These are phyloP conservation scores for Neogale vison DNA, from an alignment of 2,113 vertebrate genomes.

Conservation along the genomic window DNA sequence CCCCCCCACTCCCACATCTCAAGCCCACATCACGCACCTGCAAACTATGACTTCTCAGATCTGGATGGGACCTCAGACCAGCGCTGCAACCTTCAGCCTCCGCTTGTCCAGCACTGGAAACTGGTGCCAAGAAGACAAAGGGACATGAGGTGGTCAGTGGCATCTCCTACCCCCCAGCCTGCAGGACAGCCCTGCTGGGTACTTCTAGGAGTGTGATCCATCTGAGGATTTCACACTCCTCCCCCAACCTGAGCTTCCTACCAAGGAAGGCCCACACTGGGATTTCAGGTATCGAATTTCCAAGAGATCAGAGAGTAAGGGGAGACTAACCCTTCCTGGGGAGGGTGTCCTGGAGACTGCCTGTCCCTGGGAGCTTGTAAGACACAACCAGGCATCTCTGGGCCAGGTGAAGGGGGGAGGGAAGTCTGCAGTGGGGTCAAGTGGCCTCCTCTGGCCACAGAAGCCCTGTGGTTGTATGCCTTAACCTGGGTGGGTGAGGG, in stretches of 20 bases:
- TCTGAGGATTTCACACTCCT: background rate
- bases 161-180: background rate
- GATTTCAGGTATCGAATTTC: background rate
- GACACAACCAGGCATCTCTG: background rate
- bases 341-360: background rate
- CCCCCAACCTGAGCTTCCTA: background rate
- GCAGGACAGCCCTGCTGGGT: background rate
- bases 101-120: background rate
- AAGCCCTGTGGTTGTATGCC: background rate
- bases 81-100: background rate
- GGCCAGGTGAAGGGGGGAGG: background rate
- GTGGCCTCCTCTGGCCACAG: background rate
- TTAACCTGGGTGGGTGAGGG: background rate
- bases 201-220: background rate
- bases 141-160: background rate
- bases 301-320: background rate
- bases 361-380: background rate
- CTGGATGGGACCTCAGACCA: background rate
- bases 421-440: background rate
- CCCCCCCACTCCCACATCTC: background rate
- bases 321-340: background rate
- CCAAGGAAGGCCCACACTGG: background rate
- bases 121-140: background rate
- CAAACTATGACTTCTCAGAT: background rate
- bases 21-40: fast-evolving